Base-by-base conservation (phyloP, 2,888 invertebrate species). In the Tryphoninae sp. region DNA sequence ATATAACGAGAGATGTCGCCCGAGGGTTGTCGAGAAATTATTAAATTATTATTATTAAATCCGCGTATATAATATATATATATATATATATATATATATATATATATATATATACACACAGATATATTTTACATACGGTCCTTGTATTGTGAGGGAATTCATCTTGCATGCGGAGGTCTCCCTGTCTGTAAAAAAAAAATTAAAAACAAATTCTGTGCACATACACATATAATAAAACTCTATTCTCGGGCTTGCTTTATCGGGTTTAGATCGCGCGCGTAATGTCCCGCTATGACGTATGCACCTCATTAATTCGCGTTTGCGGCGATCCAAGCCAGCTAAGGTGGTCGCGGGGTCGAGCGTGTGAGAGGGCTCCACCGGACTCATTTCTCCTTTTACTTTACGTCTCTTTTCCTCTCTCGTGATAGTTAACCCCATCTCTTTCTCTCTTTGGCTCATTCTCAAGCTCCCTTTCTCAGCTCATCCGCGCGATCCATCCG, bases 281-380 rank as follows among this genome's bases (percentile, higher is more conserved):
- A 87, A 88, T 87, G 87, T 86, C 80, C 84, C 84, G 87, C 83
- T 86, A 86, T 84, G 89, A 89, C 87, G 87, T 89, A 88, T 88
- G 86, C 86, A 81, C 73, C 86, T 88, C 89, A 88, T 89, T 89
- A 88, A 88, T 88, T 87, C 87, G 88, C 87, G 88, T 89, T 88
- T 86, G 88, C 86, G 84, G 85, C 86, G 85, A 85, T 84, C 84
- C 84, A 67, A 64, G 68, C 68, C 33, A 69, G 73, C 76, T 64
- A 58, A 82, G 82, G 79, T 80, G 82, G 79, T 82, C 82, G 82
- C 73, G 73, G 82, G 79, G 79, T 82, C 82, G 82, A 82, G 76
- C 79, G 64, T 73, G 64, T 68, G 69, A 68, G 76, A 77, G 79
- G 73, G 68, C 67, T 58, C 68, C 68, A 68, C 51, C 51, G 71